phyloP scores from a whole-genome alignment of 2,797 vertebrate species.

The Distichodus sexfasciatus region DNA sequence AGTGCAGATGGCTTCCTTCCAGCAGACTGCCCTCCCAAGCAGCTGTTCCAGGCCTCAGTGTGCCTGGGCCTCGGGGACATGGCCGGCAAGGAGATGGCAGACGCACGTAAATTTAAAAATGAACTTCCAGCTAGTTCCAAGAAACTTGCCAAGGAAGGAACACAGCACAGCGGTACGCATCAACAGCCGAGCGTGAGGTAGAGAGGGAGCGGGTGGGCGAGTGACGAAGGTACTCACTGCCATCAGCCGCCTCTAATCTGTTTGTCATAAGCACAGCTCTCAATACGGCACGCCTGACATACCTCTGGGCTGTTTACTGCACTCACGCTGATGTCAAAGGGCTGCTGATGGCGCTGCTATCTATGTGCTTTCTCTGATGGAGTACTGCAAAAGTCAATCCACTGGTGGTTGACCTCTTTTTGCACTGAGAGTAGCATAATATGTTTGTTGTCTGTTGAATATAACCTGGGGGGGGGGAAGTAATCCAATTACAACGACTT shows the following conservation, averaged over 20 bases:
- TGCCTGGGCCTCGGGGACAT: background rate
- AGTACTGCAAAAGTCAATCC: conserved; percentile 8
- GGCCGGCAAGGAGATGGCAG: conserved; percentile 1
- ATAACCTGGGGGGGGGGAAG: no score
- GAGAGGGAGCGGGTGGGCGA: background rate
- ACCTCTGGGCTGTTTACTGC: conserved; percentile 25
- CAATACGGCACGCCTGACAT: conserved; percentile 23
- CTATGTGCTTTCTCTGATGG: conserved; percentile 1
- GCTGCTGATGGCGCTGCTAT: background rate
- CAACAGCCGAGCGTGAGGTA: background rate
- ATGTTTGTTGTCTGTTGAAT: no score
- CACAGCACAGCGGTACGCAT: background rate
- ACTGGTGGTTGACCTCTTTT: conserved; percentile 14
- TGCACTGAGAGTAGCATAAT: background rate
- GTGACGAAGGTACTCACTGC: conserved; percentile 9
- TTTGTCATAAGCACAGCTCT: conserved; percentile 13
- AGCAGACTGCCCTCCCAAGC: conserved; percentile 2
- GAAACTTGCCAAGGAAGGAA: conserved; percentile 16
- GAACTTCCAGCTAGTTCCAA: conserved; percentile 21
- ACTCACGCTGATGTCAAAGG: conserved; percentile 10
- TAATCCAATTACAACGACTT: no score
- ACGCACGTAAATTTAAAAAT: background rate
- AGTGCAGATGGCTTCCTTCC: background rate
- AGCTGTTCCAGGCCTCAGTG: conserved; percentile 3
- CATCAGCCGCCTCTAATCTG: conserved; percentile 3